These are phyloP conservation scores for Falco naumanni DNA, from an alignment of 2,797 vertebrate species.

Conservation along the genomic window DNA sequence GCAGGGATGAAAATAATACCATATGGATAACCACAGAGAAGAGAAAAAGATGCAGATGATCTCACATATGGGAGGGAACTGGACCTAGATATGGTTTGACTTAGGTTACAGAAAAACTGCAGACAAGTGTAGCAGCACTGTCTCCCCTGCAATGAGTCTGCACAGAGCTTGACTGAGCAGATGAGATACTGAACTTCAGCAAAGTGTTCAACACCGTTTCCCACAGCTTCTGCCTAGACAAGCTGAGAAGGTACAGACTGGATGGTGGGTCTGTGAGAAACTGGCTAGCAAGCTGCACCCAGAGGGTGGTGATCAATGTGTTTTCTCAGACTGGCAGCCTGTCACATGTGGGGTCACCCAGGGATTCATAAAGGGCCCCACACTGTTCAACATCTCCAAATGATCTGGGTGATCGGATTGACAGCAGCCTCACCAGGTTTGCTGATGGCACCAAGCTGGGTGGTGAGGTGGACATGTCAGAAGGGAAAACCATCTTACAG, in stretches of 20 bases:
- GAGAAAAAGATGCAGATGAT: not conserved
- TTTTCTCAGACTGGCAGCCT: not conserved
- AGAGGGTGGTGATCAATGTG: not conserved
- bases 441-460: not conserved
- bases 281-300: not conserved
- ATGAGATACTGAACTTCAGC: not conserved
- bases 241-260: not conserved
- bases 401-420: rapidly evolving
- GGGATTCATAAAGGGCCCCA: rapidly evolving
- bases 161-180: not conserved
- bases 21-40: not conserved
- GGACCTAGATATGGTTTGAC: not conserved
- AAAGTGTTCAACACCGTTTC: not conserved
- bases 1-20: not conserved
- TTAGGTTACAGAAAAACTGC: not conserved
- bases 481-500: not conserved
- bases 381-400: not conserved
- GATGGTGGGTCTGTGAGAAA: not conserved
- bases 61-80: not conserved
- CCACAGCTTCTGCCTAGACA: not conserved
- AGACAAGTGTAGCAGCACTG: not conserved
- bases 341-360: not conserved
- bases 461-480: not conserved
- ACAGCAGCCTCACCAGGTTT: not conserved
- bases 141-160: not conserved